phyloP scores from a whole-genome alignment of 2,797 vertebrate genomes.

The Coracias cyanogaster region DNA sequence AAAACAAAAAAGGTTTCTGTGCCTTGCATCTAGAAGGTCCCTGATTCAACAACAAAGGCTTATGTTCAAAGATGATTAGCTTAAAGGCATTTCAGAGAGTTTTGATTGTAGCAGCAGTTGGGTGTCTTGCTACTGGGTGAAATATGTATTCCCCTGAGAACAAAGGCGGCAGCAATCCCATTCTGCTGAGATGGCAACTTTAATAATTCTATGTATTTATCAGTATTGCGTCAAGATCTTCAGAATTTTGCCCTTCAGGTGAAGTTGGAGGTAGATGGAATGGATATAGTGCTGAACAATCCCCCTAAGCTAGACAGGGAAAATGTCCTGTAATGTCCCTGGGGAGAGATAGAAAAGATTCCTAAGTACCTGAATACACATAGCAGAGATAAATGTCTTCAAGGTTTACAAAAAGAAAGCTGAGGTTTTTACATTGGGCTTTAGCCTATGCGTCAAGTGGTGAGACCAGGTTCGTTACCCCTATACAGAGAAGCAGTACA shows the following conservation, averaged over 20 bases:
- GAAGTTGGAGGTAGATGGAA: constrained; percentile 74
- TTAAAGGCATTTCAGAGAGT: constrained; percentile 82
- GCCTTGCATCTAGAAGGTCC: constrained; percentile 76
- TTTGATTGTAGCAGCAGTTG: constrained; percentile 78
- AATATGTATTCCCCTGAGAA: constrained; percentile 82
- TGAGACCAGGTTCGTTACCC: not conserved
- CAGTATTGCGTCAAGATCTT: constrained; percentile 82
- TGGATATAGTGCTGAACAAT: constrained; percentile 74
- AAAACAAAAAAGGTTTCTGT: constrained; percentile 75
- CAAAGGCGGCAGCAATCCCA: constrained; percentile 75
- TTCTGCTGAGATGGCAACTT: constrained; percentile 83
- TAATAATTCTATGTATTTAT: constrained; percentile 84
- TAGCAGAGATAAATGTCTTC: constrained; percentile 74
- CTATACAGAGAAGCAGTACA: not conserved
- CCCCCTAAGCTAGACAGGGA: constrained; percentile 72
- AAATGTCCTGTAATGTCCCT: constrained; percentile 71
- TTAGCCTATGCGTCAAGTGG: constrained; percentile 34
- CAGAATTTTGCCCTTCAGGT: constrained; percentile 81
- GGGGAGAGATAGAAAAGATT: constrained; percentile 70
- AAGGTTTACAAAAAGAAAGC: constrained; percentile 34
- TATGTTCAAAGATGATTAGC: constrained; percentile 83
- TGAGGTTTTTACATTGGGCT: constrained; percentile 11
- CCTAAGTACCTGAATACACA: constrained; percentile 58
- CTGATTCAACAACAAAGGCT: constrained; percentile 81
- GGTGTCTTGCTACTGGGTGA: constrained; percentile 81